Base-by-base conservation (phyloP, 92 coral and sea anemone species). In the Pocillopora meandrina region DNA sequence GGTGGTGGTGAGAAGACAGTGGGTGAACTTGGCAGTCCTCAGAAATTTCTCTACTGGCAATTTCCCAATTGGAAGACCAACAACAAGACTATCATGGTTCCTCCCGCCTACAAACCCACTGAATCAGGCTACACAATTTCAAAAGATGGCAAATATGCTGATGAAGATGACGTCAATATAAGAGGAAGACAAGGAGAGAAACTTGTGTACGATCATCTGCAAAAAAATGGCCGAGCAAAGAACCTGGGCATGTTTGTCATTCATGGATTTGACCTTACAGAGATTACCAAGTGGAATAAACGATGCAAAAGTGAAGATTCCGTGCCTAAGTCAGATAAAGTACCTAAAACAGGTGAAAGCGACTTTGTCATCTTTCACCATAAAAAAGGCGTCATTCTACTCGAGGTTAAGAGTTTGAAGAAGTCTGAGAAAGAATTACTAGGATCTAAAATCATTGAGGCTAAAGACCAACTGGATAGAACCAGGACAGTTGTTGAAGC, bases 11-110 rank as follows among this genome's bases (percentile, higher is more conserved):
- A 14, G 20, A 81, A 81, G 64, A 67, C 83, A 3, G 26, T 67
- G 6, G 71, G 62, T 21, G 88, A 77, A 10, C 77, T 77, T 72
- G 52, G 68, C 26, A 85, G 71, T 23, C 88, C 87, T 17, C 42
- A 75, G 55, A 57, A 66, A 78, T 87, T 74, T 67, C 58, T 87
- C 18, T 20, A 82, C 87, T 74, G 80, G 70, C 90, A 84, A 75
- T 87, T 87, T 87, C 90, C 90, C 5, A 69, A 61, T 57, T 88
- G 87, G 88, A 88, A 61, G 71, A 19, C 14, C 20, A 71, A 77
- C 77, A 88, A 88, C 18, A 77, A 76, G 77, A 88, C 91, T 74
- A 26, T 82, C 31, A 76, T 88, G 91, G 75, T 88, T 56, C 91
- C 91, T 23, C 84, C 91, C 20, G 82, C 35, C 6, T 82, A 82